Evolutionary conservation across 2,888 invertebrate species (phyloP).

Genomic region (Tanypteryx hageni): DNA sequence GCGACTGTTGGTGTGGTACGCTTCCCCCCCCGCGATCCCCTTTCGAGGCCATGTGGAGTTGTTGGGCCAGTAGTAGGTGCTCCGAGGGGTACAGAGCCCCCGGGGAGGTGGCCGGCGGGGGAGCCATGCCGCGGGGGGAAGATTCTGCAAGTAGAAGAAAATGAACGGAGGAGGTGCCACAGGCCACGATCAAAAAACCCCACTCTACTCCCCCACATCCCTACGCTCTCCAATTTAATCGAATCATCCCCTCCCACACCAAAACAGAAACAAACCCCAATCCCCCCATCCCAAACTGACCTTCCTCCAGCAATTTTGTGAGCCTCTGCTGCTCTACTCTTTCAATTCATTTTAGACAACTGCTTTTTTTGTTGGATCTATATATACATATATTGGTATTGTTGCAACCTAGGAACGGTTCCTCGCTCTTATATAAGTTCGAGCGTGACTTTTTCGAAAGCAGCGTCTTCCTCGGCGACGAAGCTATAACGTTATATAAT

Average conservation of each 20-base stretch:
- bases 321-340: constrained; percentile 63
- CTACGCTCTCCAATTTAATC: constrained; percentile 46
- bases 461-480: constrained; percentile 29
- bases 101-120: constrained; percentile 53
- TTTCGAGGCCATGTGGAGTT: constrained; percentile 63
- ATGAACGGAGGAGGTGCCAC: constrained; percentile 59
- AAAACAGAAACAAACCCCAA: constrained; percentile 9
- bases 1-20: constrained; percentile 26
- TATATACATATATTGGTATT: not conserved
- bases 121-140: constrained; percentile 60
- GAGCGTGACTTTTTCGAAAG: not conserved
- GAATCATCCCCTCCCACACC: constrained; percentile 43
- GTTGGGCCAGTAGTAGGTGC: constrained; percentile 59
- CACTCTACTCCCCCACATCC: constrained; percentile 4
- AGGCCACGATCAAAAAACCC: constrained; percentile 36
- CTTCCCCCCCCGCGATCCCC: constrained; percentile 52
- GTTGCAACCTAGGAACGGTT: not conserved
- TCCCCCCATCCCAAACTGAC: constrained; percentile 38
- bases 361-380: constrained; percentile 13
- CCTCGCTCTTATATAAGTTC: not conserved
- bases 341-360: constrained; percentile 38
- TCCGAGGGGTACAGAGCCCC: constrained; percentile 62
- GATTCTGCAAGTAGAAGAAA: constrained; percentile 64
- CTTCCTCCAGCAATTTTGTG: constrained; percentile 64
- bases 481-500: not conserved